A percentile compares a stretch with the other conserved stretches of the same genome.
Evolutionary conservation across 2,113 vertebrate genomes (phyloP).

Genomic region (Oncorhynchus gorbuscha): DNA sequence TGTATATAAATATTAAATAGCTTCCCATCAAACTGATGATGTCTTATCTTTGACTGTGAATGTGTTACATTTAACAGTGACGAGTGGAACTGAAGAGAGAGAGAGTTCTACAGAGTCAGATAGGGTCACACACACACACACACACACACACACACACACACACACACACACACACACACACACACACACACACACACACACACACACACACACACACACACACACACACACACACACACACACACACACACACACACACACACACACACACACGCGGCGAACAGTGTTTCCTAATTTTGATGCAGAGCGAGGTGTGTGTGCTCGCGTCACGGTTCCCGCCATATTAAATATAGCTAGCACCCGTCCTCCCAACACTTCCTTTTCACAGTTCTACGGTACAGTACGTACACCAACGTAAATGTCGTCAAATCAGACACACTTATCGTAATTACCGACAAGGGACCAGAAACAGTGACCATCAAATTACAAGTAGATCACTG

Average conservation of each 20-base stretch:
- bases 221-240: not conserved
- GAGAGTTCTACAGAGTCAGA: not conserved
- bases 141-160: too few relatives aligned
- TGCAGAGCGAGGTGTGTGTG: too few relatives aligned
- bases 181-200: not conserved
- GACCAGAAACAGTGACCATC: too few relatives aligned
- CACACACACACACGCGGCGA: not conserved
- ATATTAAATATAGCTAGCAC: too few relatives aligned
- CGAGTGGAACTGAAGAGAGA: not conserved
- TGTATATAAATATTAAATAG: not conserved
- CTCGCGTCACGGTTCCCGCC: too few relatives aligned
- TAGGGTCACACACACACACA: not conserved
- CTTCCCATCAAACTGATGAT: not conserved
- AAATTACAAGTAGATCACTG: too few relatives aligned
- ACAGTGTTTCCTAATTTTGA: too few relatives aligned
- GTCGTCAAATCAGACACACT: too few relatives aligned
- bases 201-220: not conserved
- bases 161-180: not conserved
- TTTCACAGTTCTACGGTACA: too few relatives aligned
- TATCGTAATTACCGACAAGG: too few relatives aligned
- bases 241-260: not conserved
- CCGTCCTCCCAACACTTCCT: too few relatives aligned
- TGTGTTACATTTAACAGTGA: not conserved
- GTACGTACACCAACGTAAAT: too few relatives aligned
- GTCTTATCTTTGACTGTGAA: not conserved